These are phyloP conservation scores for Sinocyclocheilus anophthalmus DNA, from an alignment of 2,113 vertebrate species.

Conservation along the genomic window DNA sequence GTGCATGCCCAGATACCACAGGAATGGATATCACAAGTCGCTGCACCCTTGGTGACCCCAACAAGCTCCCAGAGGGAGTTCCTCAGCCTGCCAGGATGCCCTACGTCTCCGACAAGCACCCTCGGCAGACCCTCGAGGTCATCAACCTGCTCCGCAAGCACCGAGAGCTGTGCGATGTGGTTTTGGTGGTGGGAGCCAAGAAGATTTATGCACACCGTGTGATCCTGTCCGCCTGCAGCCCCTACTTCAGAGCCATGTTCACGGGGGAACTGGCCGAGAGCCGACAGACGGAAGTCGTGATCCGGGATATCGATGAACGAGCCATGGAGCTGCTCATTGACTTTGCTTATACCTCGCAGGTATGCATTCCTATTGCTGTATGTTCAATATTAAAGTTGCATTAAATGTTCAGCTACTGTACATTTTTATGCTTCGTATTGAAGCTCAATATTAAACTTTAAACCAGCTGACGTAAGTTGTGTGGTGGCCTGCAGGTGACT, in stretches of 20 bases:
- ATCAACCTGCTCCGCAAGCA: conserved; percentile 97
- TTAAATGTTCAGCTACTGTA: background rate
- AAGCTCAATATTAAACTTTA: conserved; percentile 1
- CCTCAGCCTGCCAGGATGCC: conserved; percentile 98
- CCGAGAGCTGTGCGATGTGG: conserved; percentile 95
- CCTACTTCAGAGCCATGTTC: conserved; percentile 99
- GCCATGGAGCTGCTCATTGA: conserved; percentile 99
- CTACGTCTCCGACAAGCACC: conserved; percentile 98
- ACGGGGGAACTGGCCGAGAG: conserved; percentile 96
- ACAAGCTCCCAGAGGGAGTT: conserved; percentile 97
- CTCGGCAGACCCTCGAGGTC: conserved; percentile 95
- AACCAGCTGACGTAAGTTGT: background rate
- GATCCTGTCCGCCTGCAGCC: conserved; percentile 96
- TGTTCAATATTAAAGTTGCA: background rate
- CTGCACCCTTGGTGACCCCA: conserved; percentile 97
- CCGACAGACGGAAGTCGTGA: conserved; percentile 95
- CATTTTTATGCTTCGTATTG: background rate
- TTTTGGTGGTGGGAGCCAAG: conserved; percentile 94
- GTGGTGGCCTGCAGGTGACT: conserved; percentile 77
- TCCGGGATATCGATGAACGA: conserved; percentile 95
- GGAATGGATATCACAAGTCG: conserved; percentile 99
- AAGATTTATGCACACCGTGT: conserved; percentile 98
- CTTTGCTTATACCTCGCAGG: conserved; percentile 97
- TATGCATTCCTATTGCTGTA: conserved; percentile 27
- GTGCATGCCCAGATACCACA: conserved; percentile 92